Evolutionary conservation across 2,113 vertebrate genomes (phyloP).

Genomic region (Albula goreensis): DNA sequence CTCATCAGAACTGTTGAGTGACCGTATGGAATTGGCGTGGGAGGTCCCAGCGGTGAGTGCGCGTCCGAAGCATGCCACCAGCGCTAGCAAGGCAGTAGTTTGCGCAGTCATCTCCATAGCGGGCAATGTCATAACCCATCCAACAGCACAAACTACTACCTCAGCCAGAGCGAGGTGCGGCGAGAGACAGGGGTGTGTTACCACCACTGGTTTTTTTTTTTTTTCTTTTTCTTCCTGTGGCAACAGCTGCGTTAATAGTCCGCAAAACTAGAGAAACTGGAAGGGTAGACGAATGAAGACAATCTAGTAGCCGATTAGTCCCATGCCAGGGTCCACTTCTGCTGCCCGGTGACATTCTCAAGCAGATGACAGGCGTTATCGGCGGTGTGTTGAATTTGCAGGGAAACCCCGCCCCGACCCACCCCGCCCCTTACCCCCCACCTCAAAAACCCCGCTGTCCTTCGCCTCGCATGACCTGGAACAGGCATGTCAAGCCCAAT

Average conservation of each 20-base stretch:
- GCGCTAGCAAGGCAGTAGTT: constrained; percentile 99
- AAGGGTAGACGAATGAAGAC: constrained; percentile 16
- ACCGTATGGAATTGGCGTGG: background rate
- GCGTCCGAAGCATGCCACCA: constrained; percentile 76
- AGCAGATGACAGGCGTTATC: background rate
- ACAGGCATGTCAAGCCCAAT: background rate
- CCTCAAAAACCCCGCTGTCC: background rate
- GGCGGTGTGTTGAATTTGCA: background rate
- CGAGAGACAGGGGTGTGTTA: constrained; percentile 37
- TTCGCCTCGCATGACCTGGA: constrained; percentile 3
- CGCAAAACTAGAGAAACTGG: constrained; percentile 18
- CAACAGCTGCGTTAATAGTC: background rate
- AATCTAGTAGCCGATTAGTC: background rate
- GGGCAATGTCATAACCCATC: constrained; percentile 94
- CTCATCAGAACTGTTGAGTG: background rate
- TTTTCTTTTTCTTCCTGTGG: background rate
- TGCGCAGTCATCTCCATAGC: constrained; percentile 99
- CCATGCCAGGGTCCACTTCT: background rate
- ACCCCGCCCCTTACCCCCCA: background rate
- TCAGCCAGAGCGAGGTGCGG: constrained; percentile 85
- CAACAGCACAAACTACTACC: constrained; percentile 99
- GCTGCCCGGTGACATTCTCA: background rate
- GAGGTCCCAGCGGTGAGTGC: background rate
- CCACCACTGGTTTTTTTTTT: constrained; percentile 28
- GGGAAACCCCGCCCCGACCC: constrained; percentile 6